phyloP scores from a whole-genome alignment of 2,113 vertebrate species.

The Microtus montanus region DNA sequence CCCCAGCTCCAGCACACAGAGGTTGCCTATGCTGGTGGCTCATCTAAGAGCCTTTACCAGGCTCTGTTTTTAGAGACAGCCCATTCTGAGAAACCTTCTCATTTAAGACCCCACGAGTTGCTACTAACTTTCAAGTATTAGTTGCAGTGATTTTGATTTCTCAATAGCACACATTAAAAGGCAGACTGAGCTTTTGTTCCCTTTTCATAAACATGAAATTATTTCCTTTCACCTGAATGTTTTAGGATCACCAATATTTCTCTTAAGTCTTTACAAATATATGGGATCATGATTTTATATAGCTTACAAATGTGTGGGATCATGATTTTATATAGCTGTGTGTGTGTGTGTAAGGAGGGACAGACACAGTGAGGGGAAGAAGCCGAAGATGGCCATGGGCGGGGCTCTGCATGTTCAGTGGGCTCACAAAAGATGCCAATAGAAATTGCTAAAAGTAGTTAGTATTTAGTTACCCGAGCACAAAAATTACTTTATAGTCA shows the following conservation, averaged over 20 bases:
- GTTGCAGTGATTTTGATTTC: constrained; percentile 42
- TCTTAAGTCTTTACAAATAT: constrained; percentile 18
- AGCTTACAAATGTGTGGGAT: not conserved
- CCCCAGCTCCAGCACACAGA: not conserved
- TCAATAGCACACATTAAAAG: constrained; percentile 1
- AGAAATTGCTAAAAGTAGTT: not conserved
- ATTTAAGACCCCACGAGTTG: constrained; percentile 11
- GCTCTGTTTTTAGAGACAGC: not conserved
- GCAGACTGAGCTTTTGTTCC: not conserved
- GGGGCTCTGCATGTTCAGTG: too few species aligned
- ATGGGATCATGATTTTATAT: not conserved
- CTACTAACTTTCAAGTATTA: not conserved
- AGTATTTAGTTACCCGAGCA: not conserved
- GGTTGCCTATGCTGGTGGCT: not conserved
- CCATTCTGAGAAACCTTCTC: constrained; percentile 31
- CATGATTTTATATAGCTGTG: not conserved
- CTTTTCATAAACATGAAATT: constrained; percentile 24
- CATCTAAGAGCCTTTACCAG: not conserved
- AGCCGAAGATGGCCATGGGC: not conserved
- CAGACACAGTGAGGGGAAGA: not conserved
- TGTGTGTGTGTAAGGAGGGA: not conserved
- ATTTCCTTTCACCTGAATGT: constrained; percentile 22
- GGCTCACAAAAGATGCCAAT: too few species aligned
- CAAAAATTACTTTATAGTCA: not conserved
- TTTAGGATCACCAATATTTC: constrained; percentile 10